A percentile compares a stretch with the other conserved stretches of the same genome.
These are phyloP conservation scores for Tetraneura akinire DNA, from an alignment of 1,140 invertebrate genomes.

Conservation along the genomic window DNA sequence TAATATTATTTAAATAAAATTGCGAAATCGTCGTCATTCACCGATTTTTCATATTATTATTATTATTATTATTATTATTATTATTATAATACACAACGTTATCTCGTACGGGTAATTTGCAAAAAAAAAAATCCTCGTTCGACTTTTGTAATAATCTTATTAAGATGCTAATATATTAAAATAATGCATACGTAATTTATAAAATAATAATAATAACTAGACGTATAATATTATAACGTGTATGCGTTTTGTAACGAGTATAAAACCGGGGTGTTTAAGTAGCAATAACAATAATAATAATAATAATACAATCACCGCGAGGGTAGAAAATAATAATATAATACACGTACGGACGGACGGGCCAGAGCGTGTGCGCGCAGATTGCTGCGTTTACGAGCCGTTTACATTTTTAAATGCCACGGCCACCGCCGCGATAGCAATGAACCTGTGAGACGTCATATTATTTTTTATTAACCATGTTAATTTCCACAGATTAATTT, in stretches of 20 bases:
- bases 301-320: neutral
- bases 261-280: conserved; percentile 32
- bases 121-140: neutral
- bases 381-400: conserved; percentile 23
- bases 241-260: too few species aligned
- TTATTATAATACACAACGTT: too few species aligned
- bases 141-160: neutral
- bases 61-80: neutral
- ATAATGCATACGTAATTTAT: too few species aligned
- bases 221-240: too few species aligned
- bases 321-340: too few species aligned
- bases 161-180: too few species aligned
- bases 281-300: conserved; percentile 42
- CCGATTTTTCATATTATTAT: too few species aligned
- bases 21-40: neutral
- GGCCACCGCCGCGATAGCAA: neutral
- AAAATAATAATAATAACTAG: conserved; percentile 25
- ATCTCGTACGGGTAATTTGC: too few species aligned
- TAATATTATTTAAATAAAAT: neutral
- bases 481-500: conserved; percentile 7
- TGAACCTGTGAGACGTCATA: neutral
- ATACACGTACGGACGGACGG: neutral
- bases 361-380: too few species aligned
- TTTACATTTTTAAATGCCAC: conserved; percentile 39
- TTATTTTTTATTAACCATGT: conserved; percentile 21